These are phyloP conservation scores for Peromyscus eremicus DNA, from an alignment of 2,797 vertebrate species.

Conservation along the genomic window DNA sequence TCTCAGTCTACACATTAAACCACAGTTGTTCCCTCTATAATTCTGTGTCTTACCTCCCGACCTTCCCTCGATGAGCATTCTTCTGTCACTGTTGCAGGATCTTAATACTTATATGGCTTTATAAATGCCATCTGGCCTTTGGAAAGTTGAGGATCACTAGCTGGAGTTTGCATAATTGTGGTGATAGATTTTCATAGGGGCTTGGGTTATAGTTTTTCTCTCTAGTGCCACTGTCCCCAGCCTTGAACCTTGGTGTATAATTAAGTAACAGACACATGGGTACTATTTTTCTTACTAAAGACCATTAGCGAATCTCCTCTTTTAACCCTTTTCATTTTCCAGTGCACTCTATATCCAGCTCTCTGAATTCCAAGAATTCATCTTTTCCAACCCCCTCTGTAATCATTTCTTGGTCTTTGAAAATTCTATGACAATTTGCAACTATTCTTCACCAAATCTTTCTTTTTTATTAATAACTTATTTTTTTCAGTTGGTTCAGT, in stretches of 20 bases:
- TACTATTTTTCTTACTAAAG: not conserved
- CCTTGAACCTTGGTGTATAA: not conserved
- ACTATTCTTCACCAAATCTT: not conserved
- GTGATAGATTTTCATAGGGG: not conserved
- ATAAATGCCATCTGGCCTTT: not conserved
- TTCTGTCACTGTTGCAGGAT: not conserved
- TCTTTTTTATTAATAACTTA: not conserved
- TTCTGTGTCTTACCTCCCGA: not conserved
- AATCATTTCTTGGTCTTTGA: not conserved
- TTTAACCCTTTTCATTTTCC: not conserved
- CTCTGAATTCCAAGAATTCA: not conserved
- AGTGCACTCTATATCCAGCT: not conserved
- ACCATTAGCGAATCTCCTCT: accelerated
- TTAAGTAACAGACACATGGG: not conserved
- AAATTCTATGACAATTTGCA: not conserved
- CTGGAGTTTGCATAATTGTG: not conserved
- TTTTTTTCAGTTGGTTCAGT: not conserved
- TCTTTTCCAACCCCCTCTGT: not conserved
- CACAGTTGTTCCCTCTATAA: not conserved
- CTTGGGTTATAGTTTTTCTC: not conserved
- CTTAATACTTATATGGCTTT: not conserved
- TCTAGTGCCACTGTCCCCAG: not conserved
- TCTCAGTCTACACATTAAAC: not conserved
- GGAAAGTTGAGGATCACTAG: not conserved
- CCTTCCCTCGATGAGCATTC: not conserved